These are phyloP conservation scores for Ormyrus pomaceus DNA, from an alignment of 2,888 invertebrate species.

Conservation along the genomic window DNA sequence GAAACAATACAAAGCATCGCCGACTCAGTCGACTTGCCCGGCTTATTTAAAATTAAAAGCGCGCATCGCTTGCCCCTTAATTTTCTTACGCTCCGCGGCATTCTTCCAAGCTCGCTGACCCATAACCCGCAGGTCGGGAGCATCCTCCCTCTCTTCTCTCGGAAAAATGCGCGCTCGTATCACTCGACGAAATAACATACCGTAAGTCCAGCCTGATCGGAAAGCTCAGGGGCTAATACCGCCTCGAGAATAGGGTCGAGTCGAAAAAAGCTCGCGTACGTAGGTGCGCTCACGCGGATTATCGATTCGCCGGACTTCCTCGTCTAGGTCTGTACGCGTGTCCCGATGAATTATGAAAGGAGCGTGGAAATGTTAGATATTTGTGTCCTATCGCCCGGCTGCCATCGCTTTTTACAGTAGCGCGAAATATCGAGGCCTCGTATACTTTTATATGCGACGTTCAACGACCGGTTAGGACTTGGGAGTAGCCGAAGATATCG, in stretches of 20 bases:
- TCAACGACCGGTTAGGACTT: too few relatives aligned
- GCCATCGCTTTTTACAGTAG: background rate
- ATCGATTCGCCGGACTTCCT: conserved; percentile 11
- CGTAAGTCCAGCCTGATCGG: background rate
- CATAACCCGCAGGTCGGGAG: conserved; percentile 9
- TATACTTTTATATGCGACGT: too few relatives aligned
- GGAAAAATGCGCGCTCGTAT: background rate
- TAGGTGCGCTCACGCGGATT: background rate
- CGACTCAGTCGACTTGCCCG: background rate
- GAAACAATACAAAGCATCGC: too few relatives aligned
- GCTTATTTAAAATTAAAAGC: conserved; percentile 32
- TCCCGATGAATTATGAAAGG: conserved; percentile 14
- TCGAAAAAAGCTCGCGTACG: background rate
- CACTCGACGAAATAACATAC: background rate
- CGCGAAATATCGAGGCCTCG: background rate
- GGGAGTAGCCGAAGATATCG: too few relatives aligned
- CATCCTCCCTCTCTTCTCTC: too few relatives aligned
- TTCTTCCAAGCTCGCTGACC: background rate
- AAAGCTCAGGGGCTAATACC: background rate
- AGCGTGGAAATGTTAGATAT: background rate
- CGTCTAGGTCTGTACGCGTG: background rate
- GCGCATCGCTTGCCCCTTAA: conserved; percentile 16
- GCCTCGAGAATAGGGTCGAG: background rate
- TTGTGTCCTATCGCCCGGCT: background rate
- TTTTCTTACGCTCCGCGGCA: conserved; percentile 24